Conservation (phyloP, 1,140 invertebrate genomes). For the Coelopa frigida region DNA sequence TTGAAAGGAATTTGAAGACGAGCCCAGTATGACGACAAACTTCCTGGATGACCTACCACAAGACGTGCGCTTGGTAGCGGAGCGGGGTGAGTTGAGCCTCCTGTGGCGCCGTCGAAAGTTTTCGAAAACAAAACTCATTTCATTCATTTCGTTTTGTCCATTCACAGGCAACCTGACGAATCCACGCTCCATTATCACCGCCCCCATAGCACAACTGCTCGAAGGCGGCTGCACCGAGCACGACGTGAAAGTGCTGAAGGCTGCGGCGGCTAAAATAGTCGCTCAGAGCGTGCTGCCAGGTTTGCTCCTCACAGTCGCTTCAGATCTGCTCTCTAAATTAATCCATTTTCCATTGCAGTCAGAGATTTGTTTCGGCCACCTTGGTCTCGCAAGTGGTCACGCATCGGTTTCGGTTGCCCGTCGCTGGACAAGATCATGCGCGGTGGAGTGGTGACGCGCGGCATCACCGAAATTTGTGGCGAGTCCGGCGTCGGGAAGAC, state of each 20-base stretch:
- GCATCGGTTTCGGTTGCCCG: slow-evolving; percentile 55
- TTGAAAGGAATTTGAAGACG: too few species aligned
- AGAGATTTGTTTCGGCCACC: slow-evolving; percentile 14
- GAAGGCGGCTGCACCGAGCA: slow-evolving; percentile 24
- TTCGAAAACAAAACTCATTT: too few species aligned
- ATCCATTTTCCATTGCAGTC: background rate
- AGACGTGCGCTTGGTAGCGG: too few species aligned
- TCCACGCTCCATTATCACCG: too few species aligned
- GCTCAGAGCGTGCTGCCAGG: slow-evolving; percentile 11
- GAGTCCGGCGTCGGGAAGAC: slow-evolving; percentile 78
- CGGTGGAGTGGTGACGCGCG: slow-evolving; percentile 66
- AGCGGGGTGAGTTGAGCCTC: too few species aligned
- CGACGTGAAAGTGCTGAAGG: slow-evolving; percentile 34
- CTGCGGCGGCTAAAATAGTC: slow-evolving; percentile 34
- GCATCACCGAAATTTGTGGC: slow-evolving; percentile 78
- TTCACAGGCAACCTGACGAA: too few species aligned
- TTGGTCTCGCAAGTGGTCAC: slow-evolving; percentile 32
- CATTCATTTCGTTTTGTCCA: too few species aligned
- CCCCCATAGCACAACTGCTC: slow-evolving; percentile 7
- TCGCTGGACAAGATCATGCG: slow-evolving; percentile 53
- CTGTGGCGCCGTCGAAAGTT: too few species aligned
- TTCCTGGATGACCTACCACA: too few species aligned
- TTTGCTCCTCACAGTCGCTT: background rate
- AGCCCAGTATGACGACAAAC: too few species aligned
- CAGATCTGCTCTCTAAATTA: background rate